phyloP scores from a whole-genome alignment of 2,113 vertebrate genomes.

The Diadophis punctatus region DNA sequence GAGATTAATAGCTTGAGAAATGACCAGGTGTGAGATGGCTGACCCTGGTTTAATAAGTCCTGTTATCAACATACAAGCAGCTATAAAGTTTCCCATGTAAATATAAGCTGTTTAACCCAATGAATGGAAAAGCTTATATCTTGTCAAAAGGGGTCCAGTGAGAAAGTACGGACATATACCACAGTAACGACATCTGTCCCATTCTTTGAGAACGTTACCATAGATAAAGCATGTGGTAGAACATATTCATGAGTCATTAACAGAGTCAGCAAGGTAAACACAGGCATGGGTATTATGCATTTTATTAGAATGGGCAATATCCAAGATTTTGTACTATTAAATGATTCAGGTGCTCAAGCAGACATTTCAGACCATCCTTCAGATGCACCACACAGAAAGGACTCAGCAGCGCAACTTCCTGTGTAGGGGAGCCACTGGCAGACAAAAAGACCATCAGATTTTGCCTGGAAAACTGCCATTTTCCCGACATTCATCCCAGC shows the following conservation, averaged over 20 bases:
- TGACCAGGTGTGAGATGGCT: neutral
- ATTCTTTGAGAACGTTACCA: neutral
- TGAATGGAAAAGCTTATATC: neutral
- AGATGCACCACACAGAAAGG: neutral
- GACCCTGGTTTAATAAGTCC: neutral
- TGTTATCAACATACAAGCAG: neutral
- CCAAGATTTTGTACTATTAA: neutral
- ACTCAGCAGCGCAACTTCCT: neutral
- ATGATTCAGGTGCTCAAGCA: neutral
- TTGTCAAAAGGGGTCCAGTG: neutral
- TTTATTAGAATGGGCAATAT: constrained; percentile 8
- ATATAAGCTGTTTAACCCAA: neutral
- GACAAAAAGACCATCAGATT: constrained; percentile 65
- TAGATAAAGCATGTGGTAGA: neutral
- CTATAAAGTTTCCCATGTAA: neutral
- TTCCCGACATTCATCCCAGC: constrained; percentile 77
- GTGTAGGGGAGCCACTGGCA: neutral
- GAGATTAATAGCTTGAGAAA: neutral
- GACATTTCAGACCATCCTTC: neutral
- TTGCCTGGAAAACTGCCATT: constrained; percentile 80
- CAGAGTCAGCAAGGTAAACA: neutral
- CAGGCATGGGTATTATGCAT: neutral
- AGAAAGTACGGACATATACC: neutral
- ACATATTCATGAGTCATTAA: neutral
- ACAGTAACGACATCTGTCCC: neutral